A percentile compares a stretch with the other conserved stretches of the same genome.
Evolutionary conservation across 2,888 invertebrate species (phyloP).

Genomic region (Plebejus melissa): DNA sequence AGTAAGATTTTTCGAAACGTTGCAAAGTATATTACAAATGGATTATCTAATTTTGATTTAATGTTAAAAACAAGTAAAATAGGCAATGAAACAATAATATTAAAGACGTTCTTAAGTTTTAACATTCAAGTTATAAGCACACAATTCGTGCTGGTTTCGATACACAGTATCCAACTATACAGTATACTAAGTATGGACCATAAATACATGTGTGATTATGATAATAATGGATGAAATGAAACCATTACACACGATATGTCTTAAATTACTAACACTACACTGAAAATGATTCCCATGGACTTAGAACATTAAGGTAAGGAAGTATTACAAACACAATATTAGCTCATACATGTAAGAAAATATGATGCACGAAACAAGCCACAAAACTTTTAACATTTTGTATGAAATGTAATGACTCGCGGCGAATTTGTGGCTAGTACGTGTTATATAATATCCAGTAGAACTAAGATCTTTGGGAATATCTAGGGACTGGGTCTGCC

Average conservation of each 20-base stretch:
- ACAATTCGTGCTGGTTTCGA: conserved; percentile 7
- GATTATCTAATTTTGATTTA: neutral
- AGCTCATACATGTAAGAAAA: neutral
- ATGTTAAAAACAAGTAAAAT: neutral
- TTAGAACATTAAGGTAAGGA: conserved; percentile 8
- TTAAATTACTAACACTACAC: conserved; percentile 11
- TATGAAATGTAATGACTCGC: neutral
- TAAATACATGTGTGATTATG: neutral
- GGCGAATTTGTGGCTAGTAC: neutral
- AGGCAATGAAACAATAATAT: neutral
- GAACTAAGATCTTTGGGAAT: neutral
- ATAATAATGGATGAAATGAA: neutral
- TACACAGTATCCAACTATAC: conserved; percentile 11
- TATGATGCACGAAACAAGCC: neutral
- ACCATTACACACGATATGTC: conserved; percentile 17
- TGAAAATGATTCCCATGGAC: conserved; percentile 1
- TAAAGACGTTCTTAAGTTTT: neutral
- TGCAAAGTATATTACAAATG: conserved; percentile 7
- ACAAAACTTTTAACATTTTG: no score
- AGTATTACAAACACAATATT: neutral
- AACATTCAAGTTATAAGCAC: neutral
- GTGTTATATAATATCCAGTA: neutral
- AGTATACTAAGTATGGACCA: conserved; percentile 8
- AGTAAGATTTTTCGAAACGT: neutral
- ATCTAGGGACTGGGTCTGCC: neutral